Conservation (phyloP, 2,113 vertebrate species). For the Coptodon rendalli region DNA sequence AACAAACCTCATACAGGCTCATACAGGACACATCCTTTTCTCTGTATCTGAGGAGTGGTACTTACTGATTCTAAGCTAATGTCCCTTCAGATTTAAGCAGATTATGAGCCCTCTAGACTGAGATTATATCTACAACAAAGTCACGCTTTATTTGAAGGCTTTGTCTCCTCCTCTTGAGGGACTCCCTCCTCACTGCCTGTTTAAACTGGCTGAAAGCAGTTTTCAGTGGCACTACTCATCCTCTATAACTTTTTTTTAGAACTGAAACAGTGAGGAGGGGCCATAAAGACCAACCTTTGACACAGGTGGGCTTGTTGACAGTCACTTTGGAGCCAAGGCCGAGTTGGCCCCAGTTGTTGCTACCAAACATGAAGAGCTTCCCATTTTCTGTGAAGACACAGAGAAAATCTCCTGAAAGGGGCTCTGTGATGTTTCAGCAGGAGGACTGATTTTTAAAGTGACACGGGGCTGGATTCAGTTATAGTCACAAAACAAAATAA, state of each 20-base stretch:
- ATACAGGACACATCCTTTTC: not conserved
- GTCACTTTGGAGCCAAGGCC: conserved; percentile 84
- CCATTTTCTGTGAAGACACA: conserved; percentile 78
- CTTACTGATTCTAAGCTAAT: not conserved
- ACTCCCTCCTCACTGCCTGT: not conserved
- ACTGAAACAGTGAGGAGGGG: not conserved
- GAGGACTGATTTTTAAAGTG: not conserved
- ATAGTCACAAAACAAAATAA: not conserved
- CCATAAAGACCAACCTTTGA: conserved; percentile 81
- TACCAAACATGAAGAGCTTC: conserved; percentile 94
- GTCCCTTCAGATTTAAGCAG: not conserved
- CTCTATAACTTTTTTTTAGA: not conserved
- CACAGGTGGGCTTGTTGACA: conserved; percentile 86
- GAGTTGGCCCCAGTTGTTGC: conserved; percentile 96
- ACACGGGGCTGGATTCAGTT: not conserved
- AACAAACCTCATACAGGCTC: not conserved
- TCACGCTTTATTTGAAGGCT: not conserved
- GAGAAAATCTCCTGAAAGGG: not conserved
- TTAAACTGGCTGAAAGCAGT: not conserved
- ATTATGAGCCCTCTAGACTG: conserved; percentile 17
- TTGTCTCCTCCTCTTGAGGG: not conserved
- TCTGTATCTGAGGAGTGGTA: not conserved
- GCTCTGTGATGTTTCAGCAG: not conserved
- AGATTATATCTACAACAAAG: not conserved
- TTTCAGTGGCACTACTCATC: conserved; percentile 10